Conservation (phyloP, 2,113 vertebrate species). For the Pseudolaguvia tuberculata region DNA sequence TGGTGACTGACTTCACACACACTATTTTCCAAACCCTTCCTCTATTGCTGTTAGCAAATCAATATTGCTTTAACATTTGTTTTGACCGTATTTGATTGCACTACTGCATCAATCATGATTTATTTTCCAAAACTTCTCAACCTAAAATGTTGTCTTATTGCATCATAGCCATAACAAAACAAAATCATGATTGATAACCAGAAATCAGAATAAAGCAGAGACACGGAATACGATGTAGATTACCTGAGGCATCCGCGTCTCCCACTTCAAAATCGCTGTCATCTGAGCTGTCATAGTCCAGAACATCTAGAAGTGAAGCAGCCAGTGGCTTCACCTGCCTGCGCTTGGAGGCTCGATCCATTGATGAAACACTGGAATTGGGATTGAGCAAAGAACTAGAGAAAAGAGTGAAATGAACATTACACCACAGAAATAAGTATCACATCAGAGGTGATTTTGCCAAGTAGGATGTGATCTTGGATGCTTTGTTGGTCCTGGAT, state of each 20-base stretch:
- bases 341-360: conserved; percentile 94
- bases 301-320: conserved; percentile 89
- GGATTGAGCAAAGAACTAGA: not conserved
- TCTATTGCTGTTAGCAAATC: no score
- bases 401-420: not conserved
- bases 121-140: not conserved
- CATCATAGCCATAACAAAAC: no score
- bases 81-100: no score
- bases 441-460: no score
- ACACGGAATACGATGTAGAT: conserved; percentile 24
- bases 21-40: no score
- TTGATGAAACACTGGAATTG: conserved; percentile 58
- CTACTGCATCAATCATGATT: not conserved
- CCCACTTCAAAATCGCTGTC: conserved; percentile 99
- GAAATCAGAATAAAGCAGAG: not conserved
- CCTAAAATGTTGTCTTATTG: not conserved
- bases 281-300: conserved; percentile 99
- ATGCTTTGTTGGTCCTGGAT: no score
- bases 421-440: not conserved
- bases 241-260: conserved; percentile 96
- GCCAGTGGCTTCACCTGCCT: conserved; percentile 97
- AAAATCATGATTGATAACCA: not conserved
- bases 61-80: no score
- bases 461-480: no score
- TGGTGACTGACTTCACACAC: no score